A percentile compares a stretch with the other conserved stretches of the same genome.
phyloP scores from a whole-genome alignment of 2,113 vertebrate species.

The Rhea americana region DNA sequence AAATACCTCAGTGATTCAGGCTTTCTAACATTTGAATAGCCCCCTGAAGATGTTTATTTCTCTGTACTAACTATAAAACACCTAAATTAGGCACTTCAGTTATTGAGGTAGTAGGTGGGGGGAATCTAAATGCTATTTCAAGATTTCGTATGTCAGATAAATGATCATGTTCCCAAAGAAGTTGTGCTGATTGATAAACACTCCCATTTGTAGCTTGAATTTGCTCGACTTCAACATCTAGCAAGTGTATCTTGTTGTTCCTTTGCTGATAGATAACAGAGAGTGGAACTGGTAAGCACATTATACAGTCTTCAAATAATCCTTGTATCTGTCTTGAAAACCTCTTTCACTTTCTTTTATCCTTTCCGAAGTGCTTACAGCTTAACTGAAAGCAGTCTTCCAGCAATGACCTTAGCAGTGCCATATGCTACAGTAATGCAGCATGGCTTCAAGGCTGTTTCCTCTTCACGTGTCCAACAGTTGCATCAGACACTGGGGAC shows the following conservation, averaged over 20 bases:
- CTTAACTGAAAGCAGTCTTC: background rate
- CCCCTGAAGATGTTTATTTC: background rate
- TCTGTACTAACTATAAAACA: background rate
- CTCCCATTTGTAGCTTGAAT: background rate
- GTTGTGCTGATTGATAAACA: background rate
- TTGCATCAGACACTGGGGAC: background rate
- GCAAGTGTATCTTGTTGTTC: background rate
- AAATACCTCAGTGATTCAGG: background rate
- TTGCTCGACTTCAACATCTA: background rate
- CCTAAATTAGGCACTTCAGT: background rate
- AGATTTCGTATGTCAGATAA: background rate
- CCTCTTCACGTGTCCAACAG: accelerated
- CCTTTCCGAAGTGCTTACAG: background rate
- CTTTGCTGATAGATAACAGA: background rate
- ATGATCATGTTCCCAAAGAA: background rate
- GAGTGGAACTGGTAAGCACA: background rate
- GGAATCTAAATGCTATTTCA: background rate
- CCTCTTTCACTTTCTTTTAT: background rate
- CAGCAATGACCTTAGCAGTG: background rate
- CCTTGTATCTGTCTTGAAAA: background rate
- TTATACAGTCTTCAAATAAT: background rate
- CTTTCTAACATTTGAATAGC: background rate
- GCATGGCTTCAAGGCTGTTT: accelerated
- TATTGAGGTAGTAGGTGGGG: background rate
- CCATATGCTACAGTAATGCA: background rate